Evolutionary conservation across 2,888 invertebrate species (phyloP).

Genomic region (Protophormia terraenovae): DNA sequence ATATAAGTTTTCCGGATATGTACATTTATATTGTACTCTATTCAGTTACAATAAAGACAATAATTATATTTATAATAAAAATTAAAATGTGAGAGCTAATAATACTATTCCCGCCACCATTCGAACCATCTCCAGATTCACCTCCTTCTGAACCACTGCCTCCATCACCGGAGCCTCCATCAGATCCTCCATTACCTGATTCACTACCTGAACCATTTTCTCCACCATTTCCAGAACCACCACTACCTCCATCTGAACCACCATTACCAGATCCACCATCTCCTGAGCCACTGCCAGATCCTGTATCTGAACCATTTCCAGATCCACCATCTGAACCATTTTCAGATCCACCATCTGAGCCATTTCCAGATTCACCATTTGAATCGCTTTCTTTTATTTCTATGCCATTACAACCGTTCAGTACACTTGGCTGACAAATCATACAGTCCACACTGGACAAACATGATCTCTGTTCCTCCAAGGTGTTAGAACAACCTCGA

Average conservation of each 20-base stretch:
- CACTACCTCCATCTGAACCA: conserved; percentile 43
- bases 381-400: too few species aligned
- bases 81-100: not conserved
- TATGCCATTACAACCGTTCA: conserved; percentile 69
- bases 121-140: conserved; percentile 36
- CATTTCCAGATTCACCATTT: not conserved
- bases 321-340: not conserved
- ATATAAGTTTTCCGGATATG: too few species aligned
- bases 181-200: conserved; percentile 27
- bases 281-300: conserved; percentile 14
- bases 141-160: conserved; percentile 52
- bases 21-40: not conserved
- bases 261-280: conserved; percentile 38
- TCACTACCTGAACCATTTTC: conserved; percentile 38
- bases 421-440: conserved; percentile 69
- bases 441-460: conserved; percentile 63
- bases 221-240: conserved; percentile 49
- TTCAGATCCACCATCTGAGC: conserved; percentile 18
- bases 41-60: not conserved
- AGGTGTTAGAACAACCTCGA: conserved; percentile 71
- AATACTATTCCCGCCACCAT: not conserved
- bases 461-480: conserved; percentile 69
- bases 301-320: conserved; percentile 31
- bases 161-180: too few species aligned
- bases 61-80: not conserved